Base-by-base conservation (phyloP, 2,888 invertebrate genomes). In the Noctua pronuba region DNA sequence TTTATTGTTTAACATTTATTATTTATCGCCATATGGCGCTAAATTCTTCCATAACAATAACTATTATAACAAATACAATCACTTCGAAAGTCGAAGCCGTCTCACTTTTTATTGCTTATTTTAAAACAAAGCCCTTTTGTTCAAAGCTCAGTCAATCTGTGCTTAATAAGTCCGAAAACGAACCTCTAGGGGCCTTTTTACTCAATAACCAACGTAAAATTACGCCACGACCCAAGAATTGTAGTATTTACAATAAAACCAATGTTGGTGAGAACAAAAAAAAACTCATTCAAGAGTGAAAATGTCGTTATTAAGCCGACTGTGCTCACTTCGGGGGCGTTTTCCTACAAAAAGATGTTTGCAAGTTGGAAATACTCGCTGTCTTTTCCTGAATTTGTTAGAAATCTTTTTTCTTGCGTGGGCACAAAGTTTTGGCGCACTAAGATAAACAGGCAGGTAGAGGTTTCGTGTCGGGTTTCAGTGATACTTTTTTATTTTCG, bases 221-320 rank as follows among this genome's bases (percentile, higher is more conserved):
- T 73, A 83, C 80, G 35, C 75, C 77, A 64, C 75, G 73, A 62
- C 44, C 60, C 58, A 83, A 75, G 73, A 83, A 84, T 83, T 83
- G 86, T 79, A 79, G 79, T 86, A 77, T 79, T 87, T 77, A 86
- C 77, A 84, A 80, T 84, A 74, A 84, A 88, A 75, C 73, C 86
- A 84, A 88, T 88, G 84, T 83, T 73, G 75, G 76, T 38, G 72
- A 44, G 78, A 77, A 78, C 71, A 83, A 80, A 83, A 86, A 49
- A 83, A 86, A 86, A 81, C 73, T 80, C 78, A 76, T 86, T 86
- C 69, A 75, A 71, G 81, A 76, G 77, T 79, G 88, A 77, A 86
- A 86, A 86, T 88, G 86, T 86, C 88, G 81, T 86, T 86, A 86
- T 88, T 88, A 86, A 88, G 86, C 79, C 77, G 86, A 49, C 73